Conservation (phyloP, 2,797 vertebrate genomes). For the Hylomyscus alleni region DNA sequence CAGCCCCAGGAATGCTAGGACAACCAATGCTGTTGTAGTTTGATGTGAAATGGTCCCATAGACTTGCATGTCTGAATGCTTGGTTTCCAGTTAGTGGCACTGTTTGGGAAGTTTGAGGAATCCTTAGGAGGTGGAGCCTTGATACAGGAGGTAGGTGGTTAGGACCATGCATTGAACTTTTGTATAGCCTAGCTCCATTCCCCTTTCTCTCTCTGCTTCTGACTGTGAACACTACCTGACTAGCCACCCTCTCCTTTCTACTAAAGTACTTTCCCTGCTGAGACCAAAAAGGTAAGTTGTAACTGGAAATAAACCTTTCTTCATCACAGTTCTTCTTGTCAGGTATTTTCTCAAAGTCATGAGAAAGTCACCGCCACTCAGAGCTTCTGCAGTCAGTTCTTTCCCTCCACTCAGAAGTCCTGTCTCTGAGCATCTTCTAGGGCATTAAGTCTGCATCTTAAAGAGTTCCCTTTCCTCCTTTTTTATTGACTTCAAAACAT, state of each 20-base stretch:
- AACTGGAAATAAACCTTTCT: neutral
- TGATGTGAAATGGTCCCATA: neutral
- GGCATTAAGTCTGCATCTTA: neutral
- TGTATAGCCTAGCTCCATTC: neutral
- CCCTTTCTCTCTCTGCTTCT: neutral
- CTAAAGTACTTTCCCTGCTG: neutral
- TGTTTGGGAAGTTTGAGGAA: neutral
- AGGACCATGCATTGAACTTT: neutral
- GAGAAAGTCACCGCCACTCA: neutral
- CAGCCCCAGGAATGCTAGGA: neutral
- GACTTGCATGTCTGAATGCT: neutral
- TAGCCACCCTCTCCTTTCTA: neutral
- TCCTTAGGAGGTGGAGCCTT: neutral
- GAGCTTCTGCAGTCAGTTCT: neutral
- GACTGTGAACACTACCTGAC: neutral
- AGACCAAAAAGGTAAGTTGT: neutral
- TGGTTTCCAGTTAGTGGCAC: neutral
- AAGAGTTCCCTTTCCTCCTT: neutral
- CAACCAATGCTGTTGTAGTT: neutral
- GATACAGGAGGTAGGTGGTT: neutral
- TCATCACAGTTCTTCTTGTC: neutral
- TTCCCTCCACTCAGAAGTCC: neutral
- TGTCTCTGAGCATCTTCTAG: neutral
- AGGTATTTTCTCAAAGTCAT: neutral
- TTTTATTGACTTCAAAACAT: constrained; percentile 1